Conservation (phyloP, 2,888 invertebrate genomes). For the Clanis bilineata region DNA sequence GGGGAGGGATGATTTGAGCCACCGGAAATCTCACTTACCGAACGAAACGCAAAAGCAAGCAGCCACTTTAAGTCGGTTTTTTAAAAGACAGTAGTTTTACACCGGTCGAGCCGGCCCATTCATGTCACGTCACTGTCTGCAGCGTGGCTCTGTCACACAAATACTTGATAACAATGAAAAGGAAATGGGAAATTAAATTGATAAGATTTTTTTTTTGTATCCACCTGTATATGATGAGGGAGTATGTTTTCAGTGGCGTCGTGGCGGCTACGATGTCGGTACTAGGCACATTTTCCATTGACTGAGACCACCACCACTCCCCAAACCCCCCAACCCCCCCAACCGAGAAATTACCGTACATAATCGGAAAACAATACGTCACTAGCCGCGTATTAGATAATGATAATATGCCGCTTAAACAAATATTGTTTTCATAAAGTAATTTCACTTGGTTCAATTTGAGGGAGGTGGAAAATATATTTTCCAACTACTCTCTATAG, state of each 20-base stretch:
- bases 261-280: slow-evolving; percentile 72
- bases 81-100: too few species aligned
- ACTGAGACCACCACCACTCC: slow-evolving; percentile 54
- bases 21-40: too few species aligned
- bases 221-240: slow-evolving; percentile 33
- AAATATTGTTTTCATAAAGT: not conserved
- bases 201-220: slow-evolving; percentile 32
- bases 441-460: too few species aligned
- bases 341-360: not conserved
- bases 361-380: not conserved
- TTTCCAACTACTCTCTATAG: too few species aligned
- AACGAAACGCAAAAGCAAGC: too few species aligned
- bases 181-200: too few species aligned
- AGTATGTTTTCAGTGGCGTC: slow-evolving; percentile 51
- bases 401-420: not conserved
- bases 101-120: too few species aligned
- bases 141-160: too few species aligned
- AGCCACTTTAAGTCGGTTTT: too few species aligned
- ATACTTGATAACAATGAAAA: not conserved
- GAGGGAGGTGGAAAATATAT: too few species aligned
- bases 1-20: too few species aligned
- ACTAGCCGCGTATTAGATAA: not conserved
- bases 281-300: slow-evolving; percentile 78
- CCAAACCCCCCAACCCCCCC: slow-evolving; percentile 37
- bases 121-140: too few species aligned